Base-by-base conservation (phyloP, 2,113 vertebrate genomes). In the Pangasianodon hypophthalmus region DNA sequence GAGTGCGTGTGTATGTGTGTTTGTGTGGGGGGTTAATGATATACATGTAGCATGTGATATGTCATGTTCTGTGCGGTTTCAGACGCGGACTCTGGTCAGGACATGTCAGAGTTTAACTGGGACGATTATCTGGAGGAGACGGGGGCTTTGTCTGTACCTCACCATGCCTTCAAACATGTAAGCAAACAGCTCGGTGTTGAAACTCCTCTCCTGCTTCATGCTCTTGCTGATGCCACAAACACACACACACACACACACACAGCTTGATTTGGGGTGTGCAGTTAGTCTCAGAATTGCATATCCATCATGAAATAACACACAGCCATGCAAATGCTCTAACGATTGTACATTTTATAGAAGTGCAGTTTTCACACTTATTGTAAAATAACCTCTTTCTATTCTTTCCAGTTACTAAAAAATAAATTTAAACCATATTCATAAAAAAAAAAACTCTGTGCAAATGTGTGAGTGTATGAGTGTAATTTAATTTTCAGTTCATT, bases 61-160 rank as follows among this genome's bases (percentile, higher is more conserved):
- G 26, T 85, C 26, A 69, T 5, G 88, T 58, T 91, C 11, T 46
- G 90, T 87, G 87, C 69, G 82, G 32, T 93, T 95, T 80, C 94
- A 99, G 98, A 98, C 93, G 96, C 95, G 92, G 98, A 97, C 92
- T 97, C 97, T 93, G 95, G 96, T 93, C 94, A 97, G 95, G 98
- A 99, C 92, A 96, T 96, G 89, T 95, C 95, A 62, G 98, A 99
- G 93, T 98, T 99, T 94, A 99, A 92, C 93, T 99, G 98, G 98
- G 98, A 99, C 91, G 98, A 99, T 88, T 98, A 99, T 94, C 95
- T 99, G 91, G 98, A 99, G 95, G 98, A 99, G 94, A 98, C 96
- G 5, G 98, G 96, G 84, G 95, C 97, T 8, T 92, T 92, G 87
- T 97, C 98, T 77, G 98, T 97, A 92, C 98, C 98, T 19, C 98